These are phyloP conservation scores for Acinonyx jubatus DNA, from an alignment of 2,113 vertebrate genomes.

Conservation along the genomic window DNA sequence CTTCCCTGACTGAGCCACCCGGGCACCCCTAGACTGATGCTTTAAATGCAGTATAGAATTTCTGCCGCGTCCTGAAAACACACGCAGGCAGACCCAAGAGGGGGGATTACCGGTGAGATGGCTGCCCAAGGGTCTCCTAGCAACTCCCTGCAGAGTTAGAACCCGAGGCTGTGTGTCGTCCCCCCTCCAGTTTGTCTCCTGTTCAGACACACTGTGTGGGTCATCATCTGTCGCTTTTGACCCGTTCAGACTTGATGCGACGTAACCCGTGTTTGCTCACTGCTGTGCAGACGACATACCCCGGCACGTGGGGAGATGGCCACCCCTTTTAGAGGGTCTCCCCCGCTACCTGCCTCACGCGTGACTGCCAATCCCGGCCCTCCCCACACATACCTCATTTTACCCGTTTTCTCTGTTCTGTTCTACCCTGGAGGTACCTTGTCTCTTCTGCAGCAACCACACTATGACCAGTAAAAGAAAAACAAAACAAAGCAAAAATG, in stretches of 20 bases:
- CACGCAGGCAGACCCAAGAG: fast-evolving
- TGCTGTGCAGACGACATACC: fast-evolving
- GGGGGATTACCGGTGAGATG: neutral
- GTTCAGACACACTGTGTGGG: fast-evolving
- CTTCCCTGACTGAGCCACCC: too few relatives aligned
- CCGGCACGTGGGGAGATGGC: too few relatives aligned
- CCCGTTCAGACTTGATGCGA: fast-evolving
- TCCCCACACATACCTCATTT: neutral
- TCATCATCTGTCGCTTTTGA: neutral
- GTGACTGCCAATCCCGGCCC: fast-evolving
- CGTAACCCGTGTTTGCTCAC: neutral
- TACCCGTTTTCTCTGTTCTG: neutral
- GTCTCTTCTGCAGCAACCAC: neutral
- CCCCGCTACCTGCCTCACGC: too few relatives aligned
- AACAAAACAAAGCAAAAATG: neutral
- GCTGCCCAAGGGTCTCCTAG: neutral
- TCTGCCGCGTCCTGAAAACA: neutral
- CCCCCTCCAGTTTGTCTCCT: too few relatives aligned
- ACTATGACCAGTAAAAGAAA: neutral
- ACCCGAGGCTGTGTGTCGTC: neutral
- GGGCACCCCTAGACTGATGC: neutral
- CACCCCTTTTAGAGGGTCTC: too few relatives aligned
- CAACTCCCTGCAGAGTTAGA: neutral
- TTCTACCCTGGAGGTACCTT: neutral
- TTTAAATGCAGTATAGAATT: neutral